phyloP scores from a whole-genome alignment of 2,113 vertebrate species.

The Camelus bactrianus region DNA sequence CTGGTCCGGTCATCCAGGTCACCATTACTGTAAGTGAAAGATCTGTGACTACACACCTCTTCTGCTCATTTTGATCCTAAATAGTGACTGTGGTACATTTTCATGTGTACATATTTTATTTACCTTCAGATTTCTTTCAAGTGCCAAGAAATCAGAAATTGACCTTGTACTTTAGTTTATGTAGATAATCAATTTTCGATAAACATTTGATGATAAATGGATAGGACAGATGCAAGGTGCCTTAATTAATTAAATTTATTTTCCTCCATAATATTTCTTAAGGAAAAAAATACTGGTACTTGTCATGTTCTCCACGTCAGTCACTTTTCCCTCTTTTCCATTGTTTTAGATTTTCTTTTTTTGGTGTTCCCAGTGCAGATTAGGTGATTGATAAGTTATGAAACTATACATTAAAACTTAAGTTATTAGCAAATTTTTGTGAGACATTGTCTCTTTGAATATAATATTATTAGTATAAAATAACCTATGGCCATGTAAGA shows the following conservation, averaged over 20 bases:
- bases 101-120: background rate
- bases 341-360: background rate
- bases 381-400: background rate
- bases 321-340: background rate
- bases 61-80: background rate
- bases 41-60: background rate
- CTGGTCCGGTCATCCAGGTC: background rate
- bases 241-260: slow-evolving; percentile 33
- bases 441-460: background rate
- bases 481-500: slow-evolving; percentile 3
- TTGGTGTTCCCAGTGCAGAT: background rate
- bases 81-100: background rate
- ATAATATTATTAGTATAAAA: slow-evolving; percentile 41
- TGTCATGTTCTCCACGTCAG: background rate
- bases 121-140: slow-evolving; percentile 2
- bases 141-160: background rate
- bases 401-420: background rate
- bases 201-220: slow-evolving; percentile 13
- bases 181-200: background rate
- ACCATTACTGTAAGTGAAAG: background rate
- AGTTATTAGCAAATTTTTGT: background rate
- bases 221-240: background rate
- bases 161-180: background rate
- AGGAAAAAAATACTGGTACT: background rate
- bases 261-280: background rate